These are phyloP conservation scores for Aphrophora alni DNA, from an alignment of 2,888 invertebrate genomes.

Conservation along the genomic window DNA sequence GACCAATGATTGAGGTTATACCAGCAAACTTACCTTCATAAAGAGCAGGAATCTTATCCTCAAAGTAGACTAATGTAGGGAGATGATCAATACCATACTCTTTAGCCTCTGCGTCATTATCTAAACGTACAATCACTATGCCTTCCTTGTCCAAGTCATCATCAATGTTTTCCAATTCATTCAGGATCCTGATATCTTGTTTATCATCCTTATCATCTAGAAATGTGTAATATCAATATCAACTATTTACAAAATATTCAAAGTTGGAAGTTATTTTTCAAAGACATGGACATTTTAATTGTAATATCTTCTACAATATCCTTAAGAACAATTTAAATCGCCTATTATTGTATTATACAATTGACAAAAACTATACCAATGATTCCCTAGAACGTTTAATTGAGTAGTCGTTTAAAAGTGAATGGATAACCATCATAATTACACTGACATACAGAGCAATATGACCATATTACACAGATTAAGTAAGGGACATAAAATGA, in stretches of 20 bases:
- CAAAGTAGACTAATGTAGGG: slow-evolving; percentile 86
- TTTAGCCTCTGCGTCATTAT: slow-evolving; percentile 88
- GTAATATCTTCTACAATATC: not conserved
- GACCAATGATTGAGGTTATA: too few relatives aligned
- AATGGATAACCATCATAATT: too few relatives aligned
- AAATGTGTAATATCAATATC: not conserved
- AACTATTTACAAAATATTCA: slow-evolving; percentile 21
- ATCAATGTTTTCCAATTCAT: slow-evolving; percentile 91
- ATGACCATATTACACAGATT: too few relatives aligned
- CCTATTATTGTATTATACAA: not conserved
- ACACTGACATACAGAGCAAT: too few relatives aligned
- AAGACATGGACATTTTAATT: not conserved
- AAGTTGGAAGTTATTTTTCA: too few relatives aligned
- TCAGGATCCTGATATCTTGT: slow-evolving; percentile 84
- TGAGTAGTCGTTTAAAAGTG: too few relatives aligned
- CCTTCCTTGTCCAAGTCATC: slow-evolving; percentile 90
- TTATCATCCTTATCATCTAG: slow-evolving; percentile 89
- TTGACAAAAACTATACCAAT: too few relatives aligned
- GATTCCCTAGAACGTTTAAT: too few relatives aligned
- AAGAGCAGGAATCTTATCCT: slow-evolving; percentile 88
- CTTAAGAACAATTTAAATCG: not conserved
- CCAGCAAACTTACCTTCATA: slow-evolving; percentile 80
- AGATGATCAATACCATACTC: slow-evolving; percentile 90
- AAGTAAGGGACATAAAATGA: too few relatives aligned
- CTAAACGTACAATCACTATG: slow-evolving; percentile 88